Base-by-base conservation (phyloP, 2,888 invertebrate genomes). In the Dryadula phaetusa region DNA sequence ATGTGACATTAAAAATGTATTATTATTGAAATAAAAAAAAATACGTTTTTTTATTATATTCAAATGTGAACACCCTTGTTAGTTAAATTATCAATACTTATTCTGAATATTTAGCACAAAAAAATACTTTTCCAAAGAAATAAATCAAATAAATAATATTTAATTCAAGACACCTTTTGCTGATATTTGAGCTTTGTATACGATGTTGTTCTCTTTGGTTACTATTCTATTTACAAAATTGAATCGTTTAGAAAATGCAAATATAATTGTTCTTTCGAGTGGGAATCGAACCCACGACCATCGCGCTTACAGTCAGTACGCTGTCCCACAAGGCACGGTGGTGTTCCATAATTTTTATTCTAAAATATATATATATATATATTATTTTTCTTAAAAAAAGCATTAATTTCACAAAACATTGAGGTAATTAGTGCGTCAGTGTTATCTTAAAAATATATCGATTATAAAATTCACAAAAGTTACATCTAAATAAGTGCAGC, bases 361-460 rank as follows among this genome's bases (percentile, higher is more conserved):
- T 0, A 46, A 20, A 49, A 7, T 49, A n/a, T n/a, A n/a, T n/a
- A n/a, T n/a, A n/a, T n/a, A n/a, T n/a, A n/a, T n/a, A n/a, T n/a
- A n/a, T n/a, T n/a, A n/a, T n/a, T n/a, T n/a, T n/a, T n/a, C n/a
- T n/a, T n/a, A n/a, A n/a, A n/a, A n/a, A n/a, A n/a, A n/a, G n/a
- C n/a, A n/a, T n/a, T n/a, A n/a, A n/a, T 10, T 16, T 18, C 18
- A 42, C 40, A 53, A 47, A 25, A 40, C 14, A 32, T 16, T 65
- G 64, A 65, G 64, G 64, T 65, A 65, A 65, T 60, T 65, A 60
- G 64, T 65, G 64, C 40, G 14, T 46, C 16, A 54, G 22, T 42
- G 42, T 58, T 12, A n/a, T 5, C 22, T 16, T 32, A 47, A n/a
- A 22, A 37, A 14, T 37, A 60, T 6, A 46, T 8, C 18, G 32